phyloP scores from a whole-genome alignment of 1,140 invertebrate species.

The Neodiprion fabricii region DNA sequence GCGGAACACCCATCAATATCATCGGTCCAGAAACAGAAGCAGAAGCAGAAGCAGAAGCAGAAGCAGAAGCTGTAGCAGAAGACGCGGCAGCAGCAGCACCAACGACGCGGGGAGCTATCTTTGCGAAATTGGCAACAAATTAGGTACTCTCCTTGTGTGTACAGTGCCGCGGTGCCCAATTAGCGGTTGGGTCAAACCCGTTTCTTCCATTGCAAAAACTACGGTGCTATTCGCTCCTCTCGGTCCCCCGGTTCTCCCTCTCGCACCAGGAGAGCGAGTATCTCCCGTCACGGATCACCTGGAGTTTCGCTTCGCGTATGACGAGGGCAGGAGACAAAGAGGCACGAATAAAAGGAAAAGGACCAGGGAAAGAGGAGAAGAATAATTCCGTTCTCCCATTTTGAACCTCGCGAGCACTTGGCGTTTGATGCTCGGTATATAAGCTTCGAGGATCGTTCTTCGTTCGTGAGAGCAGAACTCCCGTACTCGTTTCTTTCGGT shows the following conservation, averaged over 20 bases:
- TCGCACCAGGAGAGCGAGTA: neutral
- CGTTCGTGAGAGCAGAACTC: too few species aligned
- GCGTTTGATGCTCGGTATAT: too few species aligned
- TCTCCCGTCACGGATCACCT: neutral
- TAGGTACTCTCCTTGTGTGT: constrained; percentile 7
- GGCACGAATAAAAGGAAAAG: too few species aligned
- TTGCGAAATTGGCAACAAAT: constrained; percentile 4
- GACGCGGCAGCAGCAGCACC: too few species aligned
- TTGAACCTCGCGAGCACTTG: too few species aligned
- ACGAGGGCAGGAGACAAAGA: too few species aligned
- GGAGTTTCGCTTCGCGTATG: neutral
- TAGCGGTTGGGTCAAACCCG: constrained; percentile 4
- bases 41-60: neutral
- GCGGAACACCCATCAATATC: neutral
- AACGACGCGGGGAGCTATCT: neutral
- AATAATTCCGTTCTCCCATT: too few species aligned
- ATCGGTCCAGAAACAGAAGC: neutral
- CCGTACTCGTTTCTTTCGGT: too few species aligned
- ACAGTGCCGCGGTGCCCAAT: constrained; percentile 2
- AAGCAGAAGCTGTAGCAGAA: too few species aligned
- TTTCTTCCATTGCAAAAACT: constrained; percentile 5
- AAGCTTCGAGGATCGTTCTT: too few species aligned
- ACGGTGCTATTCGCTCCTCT: neutral
- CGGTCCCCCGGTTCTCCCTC: neutral
- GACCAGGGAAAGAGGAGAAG: too few species aligned